Evolutionary conservation across 1,140 invertebrate genomes (phyloP), one percentile per base, ranked within the genome.

Genomic region (Branchinecta lynchi): DNA sequence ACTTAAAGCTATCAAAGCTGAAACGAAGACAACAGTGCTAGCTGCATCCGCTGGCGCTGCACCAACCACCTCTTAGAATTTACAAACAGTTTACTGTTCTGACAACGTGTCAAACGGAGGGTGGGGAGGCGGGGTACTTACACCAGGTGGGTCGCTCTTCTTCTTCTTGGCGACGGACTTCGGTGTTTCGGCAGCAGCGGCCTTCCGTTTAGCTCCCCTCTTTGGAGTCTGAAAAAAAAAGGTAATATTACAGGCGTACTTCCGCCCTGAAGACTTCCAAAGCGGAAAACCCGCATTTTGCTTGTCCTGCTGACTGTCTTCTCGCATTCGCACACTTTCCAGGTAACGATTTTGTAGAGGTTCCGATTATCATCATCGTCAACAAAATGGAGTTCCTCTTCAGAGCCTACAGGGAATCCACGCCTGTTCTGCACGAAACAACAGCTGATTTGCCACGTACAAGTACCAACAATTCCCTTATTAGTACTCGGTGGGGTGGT

Each of bases 81-180:
- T 3, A 32, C 32, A 1, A 32, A 5, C 32, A 32, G 32, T 32
- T 32, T 32, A 32, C 32, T 32, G 32, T 32, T 32, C 2, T 32
- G 32, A 32, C n/a, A n/a, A n/a, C 32, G 32, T 32, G 32, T 32
- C 32, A 5, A 32, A 32, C 2, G 32, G 32, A 32, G 32, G 32
- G 32, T n/a, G n/a, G n/a, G n/a, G n/a, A n/a, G 32, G 32, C 6
- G 6, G 51, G 17, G 12, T 60, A 60, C 51, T 60, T 60, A 60
- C 51, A 20, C 51, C 17, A 60, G 51, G 51, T 60, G 51, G 51
- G 12, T 60, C 51, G 51, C 17, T 60, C 17, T 60, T 60, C 51
- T 60, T 60, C 51, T 60, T 60, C 51, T 60, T 60, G 51, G 51
- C 51, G 12, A 20, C 51, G 17, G 51, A 60, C 51, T 60, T 60